Evolutionary conservation across 2,797 vertebrate genomes (phyloP).

Genomic region (Hypotaenidia okinawae): DNA sequence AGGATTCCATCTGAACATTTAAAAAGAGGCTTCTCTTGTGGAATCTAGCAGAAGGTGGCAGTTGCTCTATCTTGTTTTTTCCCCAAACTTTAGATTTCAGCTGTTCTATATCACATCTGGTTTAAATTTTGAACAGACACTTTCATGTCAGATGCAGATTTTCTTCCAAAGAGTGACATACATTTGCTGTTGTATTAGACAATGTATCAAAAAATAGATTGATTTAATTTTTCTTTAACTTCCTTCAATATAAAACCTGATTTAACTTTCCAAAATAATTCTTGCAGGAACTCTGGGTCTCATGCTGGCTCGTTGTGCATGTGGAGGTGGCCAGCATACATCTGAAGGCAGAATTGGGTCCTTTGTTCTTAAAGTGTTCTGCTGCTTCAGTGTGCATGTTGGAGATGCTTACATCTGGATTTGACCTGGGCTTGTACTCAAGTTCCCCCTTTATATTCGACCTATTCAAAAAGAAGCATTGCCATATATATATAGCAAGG

Average conservation of each 20-base stretch:
- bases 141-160: slow-evolving; percentile 50
- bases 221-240: neutral
- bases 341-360: neutral
- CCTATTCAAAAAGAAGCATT: neutral
- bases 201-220: slow-evolving; percentile 21
- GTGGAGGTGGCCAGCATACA: neutral
- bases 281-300: neutral
- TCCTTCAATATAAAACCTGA: neutral
- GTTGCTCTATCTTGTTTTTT: slow-evolving; percentile 58
- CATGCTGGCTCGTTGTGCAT: neutral
- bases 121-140: slow-evolving; percentile 50
- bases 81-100: slow-evolving; percentile 70
- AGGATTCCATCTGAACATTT: slow-evolving; percentile 1
- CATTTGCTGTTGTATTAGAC: slow-evolving; percentile 17
- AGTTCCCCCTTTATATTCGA: neutral
- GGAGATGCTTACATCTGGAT: neutral
- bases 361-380: neutral
- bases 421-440: neutral
- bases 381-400: neutral
- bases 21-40: slow-evolving; percentile 31
- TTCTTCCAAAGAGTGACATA: slow-evolving; percentile 24
- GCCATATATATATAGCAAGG: too few species aligned
- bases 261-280: neutral
- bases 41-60: slow-evolving; percentile 37
- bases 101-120: slow-evolving; percentile 72